Evolutionary conservation across 2,888 invertebrate species (phyloP).

Genomic region (Yponomeuta cagnagella): DNA sequence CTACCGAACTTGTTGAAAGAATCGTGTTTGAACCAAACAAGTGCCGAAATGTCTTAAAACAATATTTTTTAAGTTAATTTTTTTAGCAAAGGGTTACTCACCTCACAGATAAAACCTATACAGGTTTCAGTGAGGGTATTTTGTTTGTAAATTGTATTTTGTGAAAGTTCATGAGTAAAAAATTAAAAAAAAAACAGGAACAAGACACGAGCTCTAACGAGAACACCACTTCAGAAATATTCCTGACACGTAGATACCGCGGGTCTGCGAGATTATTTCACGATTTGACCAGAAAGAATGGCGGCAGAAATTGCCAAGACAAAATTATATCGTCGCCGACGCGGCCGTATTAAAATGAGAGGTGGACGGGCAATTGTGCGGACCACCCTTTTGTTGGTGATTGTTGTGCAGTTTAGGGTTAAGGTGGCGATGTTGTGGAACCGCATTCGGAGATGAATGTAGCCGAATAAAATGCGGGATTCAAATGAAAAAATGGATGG

Average conservation of each 20-base stretch:
- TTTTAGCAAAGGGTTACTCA: too few species aligned
- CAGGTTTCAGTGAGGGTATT: too few species aligned
- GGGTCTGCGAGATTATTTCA: slow-evolving; percentile 22
- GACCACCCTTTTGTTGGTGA: slow-evolving; percentile 21
- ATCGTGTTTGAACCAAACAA: too few species aligned
- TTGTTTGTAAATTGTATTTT: too few species aligned
- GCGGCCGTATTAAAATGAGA: slow-evolving; percentile 25
- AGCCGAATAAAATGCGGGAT: not conserved
- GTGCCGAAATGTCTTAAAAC: too few species aligned
- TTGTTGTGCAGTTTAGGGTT: slow-evolving; percentile 17
- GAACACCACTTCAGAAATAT: not conserved
- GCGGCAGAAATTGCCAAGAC: slow-evolving; percentile 21
- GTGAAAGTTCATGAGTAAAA: too few species aligned
- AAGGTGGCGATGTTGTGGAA: not conserved
- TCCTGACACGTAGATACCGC: not conserved
- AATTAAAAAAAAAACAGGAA: not conserved
- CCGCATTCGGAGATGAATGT: not conserved
- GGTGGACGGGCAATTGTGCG: slow-evolving; percentile 22
- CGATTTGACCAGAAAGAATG: slow-evolving; percentile 26
- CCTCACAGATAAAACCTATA: too few species aligned
- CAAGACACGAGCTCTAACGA: not conserved
- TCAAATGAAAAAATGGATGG: not conserved
- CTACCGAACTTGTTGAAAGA: too few species aligned
- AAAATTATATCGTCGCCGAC: slow-evolving; percentile 16
- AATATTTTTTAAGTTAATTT: too few species aligned